Percentiles rank a stretch among this genome's conserved stretches.
phyloP scores from a whole-genome alignment of 2,113 vertebrate genomes.

The Epinephelus cyanopodus region DNA sequence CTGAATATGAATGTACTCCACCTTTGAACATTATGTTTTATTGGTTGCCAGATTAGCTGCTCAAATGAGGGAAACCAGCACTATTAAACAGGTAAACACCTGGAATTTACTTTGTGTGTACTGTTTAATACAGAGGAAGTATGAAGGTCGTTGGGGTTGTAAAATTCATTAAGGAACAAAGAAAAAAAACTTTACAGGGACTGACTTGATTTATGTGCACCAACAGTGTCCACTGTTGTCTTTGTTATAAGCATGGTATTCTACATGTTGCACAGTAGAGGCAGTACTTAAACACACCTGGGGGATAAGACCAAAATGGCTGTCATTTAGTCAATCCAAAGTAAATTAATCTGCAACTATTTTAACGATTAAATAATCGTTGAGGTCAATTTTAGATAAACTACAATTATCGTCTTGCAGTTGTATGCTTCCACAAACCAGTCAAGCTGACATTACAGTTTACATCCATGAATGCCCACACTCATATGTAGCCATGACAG shows the following conservation, averaged over 20 bases:
- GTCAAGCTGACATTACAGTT: no score
- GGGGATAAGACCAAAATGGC: background rate
- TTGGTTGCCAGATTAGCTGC: slow-evolving; percentile 56
- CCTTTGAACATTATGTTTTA: slow-evolving; percentile 54
- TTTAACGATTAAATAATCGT: background rate
- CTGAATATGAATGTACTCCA: slow-evolving; percentile 40
- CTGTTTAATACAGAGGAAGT: slow-evolving; percentile 23
- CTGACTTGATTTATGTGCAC: background rate
- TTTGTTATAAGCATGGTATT: background rate
- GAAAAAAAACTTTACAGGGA: background rate
- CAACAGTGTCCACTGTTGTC: background rate
- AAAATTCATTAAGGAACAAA: background rate
- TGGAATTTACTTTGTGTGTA: slow-evolving; percentile 36
- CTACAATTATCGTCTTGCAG: no score
- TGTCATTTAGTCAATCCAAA: background rate
- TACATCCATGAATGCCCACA: no score
- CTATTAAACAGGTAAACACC: slow-evolving; percentile 42
- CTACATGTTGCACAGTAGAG: background rate
- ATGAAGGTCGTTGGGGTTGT: slow-evolving; percentile 36
- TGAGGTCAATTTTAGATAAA: background rate
- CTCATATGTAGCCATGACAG: no score
- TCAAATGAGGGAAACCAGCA: slow-evolving; percentile 33
- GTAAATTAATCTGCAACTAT: background rate
- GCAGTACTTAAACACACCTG: background rate
- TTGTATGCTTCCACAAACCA: no score